Conservation (phyloP, 2,888 invertebrate genomes). For the Emmelina monodactyla region DNA sequence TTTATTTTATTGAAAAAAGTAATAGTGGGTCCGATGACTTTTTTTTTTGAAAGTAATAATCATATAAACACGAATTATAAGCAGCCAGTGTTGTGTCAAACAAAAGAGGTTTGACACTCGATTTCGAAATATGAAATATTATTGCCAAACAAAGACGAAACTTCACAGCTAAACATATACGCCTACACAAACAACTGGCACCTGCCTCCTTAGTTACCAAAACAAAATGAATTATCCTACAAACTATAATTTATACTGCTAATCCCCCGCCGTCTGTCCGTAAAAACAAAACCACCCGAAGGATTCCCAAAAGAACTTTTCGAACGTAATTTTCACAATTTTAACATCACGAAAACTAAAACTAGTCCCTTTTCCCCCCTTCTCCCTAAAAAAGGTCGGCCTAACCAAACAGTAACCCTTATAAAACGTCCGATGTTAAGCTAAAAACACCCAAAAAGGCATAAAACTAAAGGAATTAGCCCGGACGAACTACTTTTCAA, state of each 20-base stretch:
- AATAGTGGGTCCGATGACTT: no score
- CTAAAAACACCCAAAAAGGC: conserved; percentile 61
- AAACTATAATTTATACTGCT: not conserved
- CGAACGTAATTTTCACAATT: conserved; percentile 42
- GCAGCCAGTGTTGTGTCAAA: no score
- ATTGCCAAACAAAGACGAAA: no score
- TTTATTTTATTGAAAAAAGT: no score
- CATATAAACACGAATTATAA: no score
- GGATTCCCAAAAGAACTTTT: conserved; percentile 22
- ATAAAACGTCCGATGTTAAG: conserved; percentile 42
- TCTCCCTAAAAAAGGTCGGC: conserved; percentile 60
- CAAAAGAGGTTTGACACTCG: no score
- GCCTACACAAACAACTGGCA: no score
- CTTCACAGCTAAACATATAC: no score
- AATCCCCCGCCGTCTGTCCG: conserved; percentile 1
- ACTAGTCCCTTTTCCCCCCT: conserved; percentile 32
- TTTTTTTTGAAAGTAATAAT: no score
- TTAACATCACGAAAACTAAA: conserved; percentile 41
- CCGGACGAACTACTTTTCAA: conserved; percentile 59
- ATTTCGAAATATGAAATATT: no score
- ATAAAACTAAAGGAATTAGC: conserved; percentile 66
- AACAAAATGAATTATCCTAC: not conserved
- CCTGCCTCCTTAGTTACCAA: not conserved
- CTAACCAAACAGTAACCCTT: conserved; percentile 64
- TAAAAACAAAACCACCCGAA: not conserved